phyloP scores from a whole-genome alignment of 1,140 invertebrate species.

The Tetranychus cinnabarinus region DNA sequence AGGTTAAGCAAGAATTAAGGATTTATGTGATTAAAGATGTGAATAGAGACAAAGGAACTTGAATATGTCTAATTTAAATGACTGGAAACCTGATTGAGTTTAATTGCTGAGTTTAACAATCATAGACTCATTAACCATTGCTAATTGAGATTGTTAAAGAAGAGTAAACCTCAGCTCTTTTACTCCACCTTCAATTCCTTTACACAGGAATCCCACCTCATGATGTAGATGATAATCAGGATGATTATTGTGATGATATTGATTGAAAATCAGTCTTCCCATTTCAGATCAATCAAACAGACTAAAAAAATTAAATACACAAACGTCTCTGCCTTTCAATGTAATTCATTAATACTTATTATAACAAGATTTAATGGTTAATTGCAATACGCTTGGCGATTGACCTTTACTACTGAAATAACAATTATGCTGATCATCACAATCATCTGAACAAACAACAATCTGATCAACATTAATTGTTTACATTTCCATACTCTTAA shows the following conservation, averaged over 20 bases:
- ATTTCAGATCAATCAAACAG: neutral
- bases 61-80: neutral
- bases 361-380: no score
- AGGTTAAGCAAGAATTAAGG: neutral
- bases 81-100: neutral
- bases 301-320: no score
- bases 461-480: no score
- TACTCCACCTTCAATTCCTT: neutral
- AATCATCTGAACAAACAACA: no score
- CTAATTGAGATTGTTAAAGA: neutral
- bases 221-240: neutral
- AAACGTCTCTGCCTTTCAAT: no score
- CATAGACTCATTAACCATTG: neutral
- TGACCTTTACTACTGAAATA: no score
- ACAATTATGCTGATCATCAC: no score
- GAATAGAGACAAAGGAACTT: neutral
- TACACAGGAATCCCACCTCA: neutral
- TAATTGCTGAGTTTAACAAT: neutral
- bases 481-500: no score
- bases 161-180: neutral
- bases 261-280: neutral
- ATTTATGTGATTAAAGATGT: neutral
- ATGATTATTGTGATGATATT: neutral
- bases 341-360: no score
- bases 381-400: no score